A percentile compares a stretch with the other conserved stretches of the same genome.
Evolutionary conservation across 2,113 vertebrate genomes (phyloP).

Genomic region (Prunella himalayana): DNA sequence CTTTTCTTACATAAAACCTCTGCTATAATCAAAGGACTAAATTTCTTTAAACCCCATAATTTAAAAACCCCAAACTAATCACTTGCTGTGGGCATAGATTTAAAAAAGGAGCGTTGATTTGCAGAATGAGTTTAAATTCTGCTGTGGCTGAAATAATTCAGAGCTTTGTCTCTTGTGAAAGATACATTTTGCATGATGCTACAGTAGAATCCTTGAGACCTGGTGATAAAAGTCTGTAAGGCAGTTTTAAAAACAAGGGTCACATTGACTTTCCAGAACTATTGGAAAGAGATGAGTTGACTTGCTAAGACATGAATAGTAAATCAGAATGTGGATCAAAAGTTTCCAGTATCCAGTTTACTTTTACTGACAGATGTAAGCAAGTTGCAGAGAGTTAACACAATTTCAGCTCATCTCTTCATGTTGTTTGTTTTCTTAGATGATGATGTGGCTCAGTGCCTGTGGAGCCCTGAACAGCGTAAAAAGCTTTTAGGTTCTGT

Average conservation of each 20-base stretch:
- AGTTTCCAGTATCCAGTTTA: background rate
- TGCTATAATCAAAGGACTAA: background rate
- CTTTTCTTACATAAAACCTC: background rate
- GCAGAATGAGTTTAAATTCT: background rate
- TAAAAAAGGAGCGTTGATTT: background rate
- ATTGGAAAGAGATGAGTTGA: background rate
- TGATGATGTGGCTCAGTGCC: slow-evolving; percentile 17
- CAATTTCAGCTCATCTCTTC: background rate
- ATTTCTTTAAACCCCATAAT: background rate
- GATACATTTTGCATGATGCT: background rate
- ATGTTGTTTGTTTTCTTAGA: background rate
- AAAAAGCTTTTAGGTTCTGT: slow-evolving; percentile 65
- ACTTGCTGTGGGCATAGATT: background rate
- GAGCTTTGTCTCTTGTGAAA: background rate
- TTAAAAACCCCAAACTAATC: background rate
- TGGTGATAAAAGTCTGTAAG: background rate
- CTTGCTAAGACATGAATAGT: background rate
- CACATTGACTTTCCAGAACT: background rate
- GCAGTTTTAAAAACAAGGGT: background rate
- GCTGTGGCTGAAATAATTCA: background rate
- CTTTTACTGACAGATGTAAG: background rate
- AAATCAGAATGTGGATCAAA: background rate
- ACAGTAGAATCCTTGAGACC: background rate
- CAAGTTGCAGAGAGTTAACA: background rate
- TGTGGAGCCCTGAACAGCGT: slow-evolving; percentile 63